A percentile compares a stretch with the other conserved stretches of the same genome.
Conservation (phyloP, 2,888 invertebrate genomes). For the Galeruca laticollis region DNA sequence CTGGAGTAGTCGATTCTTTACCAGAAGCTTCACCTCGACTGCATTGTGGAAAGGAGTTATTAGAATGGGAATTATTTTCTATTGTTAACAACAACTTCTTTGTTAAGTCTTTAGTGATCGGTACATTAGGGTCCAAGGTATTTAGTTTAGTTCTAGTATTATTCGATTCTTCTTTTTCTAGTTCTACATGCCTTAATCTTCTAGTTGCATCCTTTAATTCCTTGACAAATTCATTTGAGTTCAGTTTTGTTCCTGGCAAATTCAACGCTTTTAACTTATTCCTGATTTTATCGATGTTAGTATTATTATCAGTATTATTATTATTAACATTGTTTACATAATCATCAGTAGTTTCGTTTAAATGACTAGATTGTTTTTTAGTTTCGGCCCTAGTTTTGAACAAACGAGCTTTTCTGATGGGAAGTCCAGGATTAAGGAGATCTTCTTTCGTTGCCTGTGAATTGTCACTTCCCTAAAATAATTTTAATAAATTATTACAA, state of each 20-base stretch:
- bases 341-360: slow-evolving; percentile 48
- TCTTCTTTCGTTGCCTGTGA: slow-evolving; percentile 43
- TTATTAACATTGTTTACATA: slow-evolving; percentile 18
- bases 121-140: slow-evolving; percentile 62
- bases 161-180: slow-evolving; percentile 48
- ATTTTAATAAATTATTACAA: slow-evolving; percentile 7
- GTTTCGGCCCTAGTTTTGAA: slow-evolving; percentile 83
- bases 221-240: slow-evolving; percentile 69
- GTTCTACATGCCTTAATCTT: slow-evolving; percentile 55
- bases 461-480: slow-evolving; percentile 24
- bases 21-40: slow-evolving; percentile 70
- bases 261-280: slow-evolving; percentile 61
- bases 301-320: slow-evolving; percentile 8
- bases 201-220: slow-evolving; percentile 68
- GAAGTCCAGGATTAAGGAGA: slow-evolving; percentile 50
- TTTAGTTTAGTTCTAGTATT: slow-evolving; percentile 69
- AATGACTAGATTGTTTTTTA: slow-evolving; percentile 65
- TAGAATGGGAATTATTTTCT: slow-evolving; percentile 66
- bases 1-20: slow-evolving; percentile 74
- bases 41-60: slow-evolving; percentile 60
- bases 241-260: slow-evolving; percentile 64
- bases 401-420: slow-evolving; percentile 73
- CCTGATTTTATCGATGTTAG: slow-evolving; percentile 56
- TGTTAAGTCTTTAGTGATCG: slow-evolving; percentile 67
- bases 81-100: slow-evolving; percentile 69